These are phyloP conservation scores for Epizoanthus rinbou DNA, from an alignment of 92 coral and sea anemone genomes.

Conservation along the genomic window DNA sequence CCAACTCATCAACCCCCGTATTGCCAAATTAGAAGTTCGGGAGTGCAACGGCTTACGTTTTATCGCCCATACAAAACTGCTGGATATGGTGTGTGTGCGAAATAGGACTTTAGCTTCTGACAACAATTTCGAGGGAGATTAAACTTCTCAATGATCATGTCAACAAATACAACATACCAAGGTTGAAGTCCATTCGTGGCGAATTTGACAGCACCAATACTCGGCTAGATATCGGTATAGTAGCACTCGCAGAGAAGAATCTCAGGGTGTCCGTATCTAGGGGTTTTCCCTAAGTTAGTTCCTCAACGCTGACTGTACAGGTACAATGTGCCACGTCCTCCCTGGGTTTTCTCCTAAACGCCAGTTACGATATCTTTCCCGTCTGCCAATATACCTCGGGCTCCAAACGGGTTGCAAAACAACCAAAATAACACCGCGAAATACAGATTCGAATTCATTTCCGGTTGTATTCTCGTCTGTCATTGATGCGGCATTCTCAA, in stretches of 20 bases:
- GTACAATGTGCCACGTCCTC: conserved; percentile 12
- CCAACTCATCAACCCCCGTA: neutral
- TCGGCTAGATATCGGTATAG: neutral
- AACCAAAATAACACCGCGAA: conserved; percentile 33
- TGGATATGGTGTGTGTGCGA: neutral
- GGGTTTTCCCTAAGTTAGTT: conserved; percentile 35
- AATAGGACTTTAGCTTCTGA: neutral
- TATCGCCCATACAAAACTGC: neutral
- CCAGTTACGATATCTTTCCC: neutral
- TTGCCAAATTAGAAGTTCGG: no score
- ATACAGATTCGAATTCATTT: conserved; percentile 67
- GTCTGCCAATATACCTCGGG: conserved; percentile 25
- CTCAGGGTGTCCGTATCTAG: neutral
- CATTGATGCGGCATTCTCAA: conserved; percentile 77
- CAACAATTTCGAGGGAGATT: conserved; percentile 1
- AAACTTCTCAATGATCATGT: conserved; percentile 17
- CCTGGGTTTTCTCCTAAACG: conserved; percentile 24
- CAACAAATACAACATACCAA: conserved; percentile 40
- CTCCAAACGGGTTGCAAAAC: conserved; percentile 22
- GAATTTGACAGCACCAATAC: neutral
- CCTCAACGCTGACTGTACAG: neutral
- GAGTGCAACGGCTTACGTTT: neutral
- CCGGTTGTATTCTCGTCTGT: conserved; percentile 69
- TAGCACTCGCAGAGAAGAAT: neutral
- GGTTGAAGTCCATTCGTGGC: conserved; percentile 27